Evolutionary conservation across 2,888 invertebrate genomes (phyloP), one percentile per base, ranked within the genome.

Genomic region (Ephialtes manifestator): DNA sequence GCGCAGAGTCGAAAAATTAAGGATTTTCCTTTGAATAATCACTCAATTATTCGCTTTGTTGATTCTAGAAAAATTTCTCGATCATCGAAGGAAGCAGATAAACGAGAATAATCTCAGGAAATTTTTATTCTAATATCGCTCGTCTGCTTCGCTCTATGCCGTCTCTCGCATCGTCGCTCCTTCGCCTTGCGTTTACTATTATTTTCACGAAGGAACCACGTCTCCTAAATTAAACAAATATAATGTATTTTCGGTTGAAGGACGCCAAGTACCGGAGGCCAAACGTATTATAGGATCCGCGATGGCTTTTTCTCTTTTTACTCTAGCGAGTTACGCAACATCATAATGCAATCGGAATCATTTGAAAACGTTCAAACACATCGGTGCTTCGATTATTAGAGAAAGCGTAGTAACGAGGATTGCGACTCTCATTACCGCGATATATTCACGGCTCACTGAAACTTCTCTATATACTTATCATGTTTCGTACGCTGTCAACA

Each of bases 331-430:
- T 39, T 63, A 68, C 48, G 43, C 43, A 68, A 81, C 65, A 77
- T 18, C 39, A 77, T 60, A 60, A 31, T 84, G 81, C 24, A 84
- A 74, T 74, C 20, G 72, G 77, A 81, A 81, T 81, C 11, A 71
- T 74, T 72, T 53, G 51, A 43, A 67, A 77, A 67, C 58, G 24
- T 20, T 68, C 51, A 15, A 71, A 75, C 24, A 68, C 46, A 46
- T 46, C 46, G 31, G 48, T 39, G 55, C 48, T 68, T 35, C 31
- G 71, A 71, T 51, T 53, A 70, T 51, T 31, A 70, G 15, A 43
- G 58, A 72, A 72, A 72, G 72, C 58, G 43, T 72, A 39, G 43
- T 43, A 24, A 58, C 55, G 28, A 72, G 24, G 28, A 58, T 72
- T 39, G 71, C 55, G 39, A 39, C 13, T 53, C 53, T 55, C 24